Evolutionary conservation across 2,113 vertebrate genomes (phyloP), one percentile per base, ranked within the genome.

Genomic region (Calypte anna): DNA sequence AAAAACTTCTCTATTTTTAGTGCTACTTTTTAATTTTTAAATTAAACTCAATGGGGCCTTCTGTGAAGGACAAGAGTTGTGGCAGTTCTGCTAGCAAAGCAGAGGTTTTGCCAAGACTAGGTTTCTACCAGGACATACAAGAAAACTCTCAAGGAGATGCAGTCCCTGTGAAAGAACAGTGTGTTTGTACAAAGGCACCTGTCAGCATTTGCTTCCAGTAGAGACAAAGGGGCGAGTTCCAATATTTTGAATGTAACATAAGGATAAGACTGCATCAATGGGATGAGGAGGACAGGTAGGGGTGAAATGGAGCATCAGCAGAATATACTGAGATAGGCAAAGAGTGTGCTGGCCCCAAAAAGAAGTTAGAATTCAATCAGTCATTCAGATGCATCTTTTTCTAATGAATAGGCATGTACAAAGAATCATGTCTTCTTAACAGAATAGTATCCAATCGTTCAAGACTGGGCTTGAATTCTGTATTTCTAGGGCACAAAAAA

Each of bases 1-100:
- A 78, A 94, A 57, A 27, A 6, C 20, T 91, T 53, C 93, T 86
- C 43, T 81, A 67, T 94, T 86, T 95, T 93, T 91, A 83, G 91
- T 80, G 51, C 13, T 63, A 31, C 27, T 80, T 85, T 91, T 91
- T 36, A 63, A 69, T 88, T 87, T 96, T 90, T 91, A 70, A 88
- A 69, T 46, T 78, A 58, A 74, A 75, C 66, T 88, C 43, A 43
- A 0, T 66, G 38, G 43, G 48, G 30, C 44, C 14, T 77, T 58
- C 72, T 83, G 4, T 77, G 64, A 51, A 75, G 51, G 19, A 53
- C 55, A 90, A 43, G 21, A 91, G 36, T 43, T 77, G 22, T 58
- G 28, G 51, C 63, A 77, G 48, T 91, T 90, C 72, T 86, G 58
- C 87, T 85, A 80, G 53, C 4, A 24, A n/a, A 80, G 63, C 48